These are phyloP conservation scores for Megalonaias nervosa DNA, from an alignment of 1,140 invertebrate genomes.

Conservation along the genomic window DNA sequence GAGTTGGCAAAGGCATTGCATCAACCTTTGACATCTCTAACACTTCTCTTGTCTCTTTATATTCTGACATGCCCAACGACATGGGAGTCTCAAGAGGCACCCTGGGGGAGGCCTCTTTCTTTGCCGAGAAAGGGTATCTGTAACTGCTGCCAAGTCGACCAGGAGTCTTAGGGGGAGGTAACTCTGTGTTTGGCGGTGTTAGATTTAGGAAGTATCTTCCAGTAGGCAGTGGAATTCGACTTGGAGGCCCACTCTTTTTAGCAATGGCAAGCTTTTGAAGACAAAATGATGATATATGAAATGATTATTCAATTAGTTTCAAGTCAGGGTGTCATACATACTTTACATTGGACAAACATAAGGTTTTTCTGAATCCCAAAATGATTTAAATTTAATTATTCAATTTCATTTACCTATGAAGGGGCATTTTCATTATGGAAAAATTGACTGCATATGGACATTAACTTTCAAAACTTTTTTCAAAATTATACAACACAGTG, in stretches of 20 bases:
- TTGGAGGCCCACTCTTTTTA: slow-evolving; percentile 45
- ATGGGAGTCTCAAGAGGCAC: not conserved
- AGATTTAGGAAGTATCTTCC: slow-evolving; percentile 42
- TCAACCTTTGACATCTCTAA: slow-evolving; percentile 26
- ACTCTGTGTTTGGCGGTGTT: slow-evolving; percentile 14
- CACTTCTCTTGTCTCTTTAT: slow-evolving; percentile 8
- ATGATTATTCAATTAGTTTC: too few species aligned
- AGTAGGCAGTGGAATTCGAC: slow-evolving; percentile 62
- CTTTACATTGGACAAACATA: too few species aligned
- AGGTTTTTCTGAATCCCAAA: too few species aligned
- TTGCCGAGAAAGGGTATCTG: slow-evolving; percentile 11
- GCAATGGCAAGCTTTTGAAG: slow-evolving; percentile 49
- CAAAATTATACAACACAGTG: too few species aligned
- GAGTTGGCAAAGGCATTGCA: slow-evolving; percentile 11
- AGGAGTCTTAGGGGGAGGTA: slow-evolving; percentile 13
- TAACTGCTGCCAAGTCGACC: slow-evolving; percentile 3
- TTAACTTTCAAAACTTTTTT: too few species aligned
- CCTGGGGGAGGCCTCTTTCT: not conserved
- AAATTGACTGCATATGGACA: too few species aligned
- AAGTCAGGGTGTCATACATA: too few species aligned
- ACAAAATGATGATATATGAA: not conserved
- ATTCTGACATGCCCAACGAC: not conserved
- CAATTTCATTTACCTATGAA: too few species aligned
- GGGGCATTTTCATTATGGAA: too few species aligned
- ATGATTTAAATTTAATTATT: too few species aligned